Conservation (phyloP, 2,888 invertebrate genomes). For the Meloe dianella region DNA sequence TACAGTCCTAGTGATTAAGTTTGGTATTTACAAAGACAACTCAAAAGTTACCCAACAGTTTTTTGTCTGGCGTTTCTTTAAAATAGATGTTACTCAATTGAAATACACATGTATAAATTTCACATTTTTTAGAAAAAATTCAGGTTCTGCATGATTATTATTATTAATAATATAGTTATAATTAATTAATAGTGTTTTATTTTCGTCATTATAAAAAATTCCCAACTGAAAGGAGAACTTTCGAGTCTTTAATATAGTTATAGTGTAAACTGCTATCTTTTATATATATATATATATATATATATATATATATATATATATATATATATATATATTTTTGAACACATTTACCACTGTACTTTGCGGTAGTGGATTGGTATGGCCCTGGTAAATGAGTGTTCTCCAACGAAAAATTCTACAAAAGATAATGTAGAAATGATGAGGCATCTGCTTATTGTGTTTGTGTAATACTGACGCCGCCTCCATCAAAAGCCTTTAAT, state of each 20-base stretch:
- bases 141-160: background rate
- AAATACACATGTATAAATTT: background rate
- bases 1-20: slow-evolving; percentile 44
- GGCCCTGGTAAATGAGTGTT: slow-evolving; percentile 38
- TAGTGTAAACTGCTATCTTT: slow-evolving; percentile 31
- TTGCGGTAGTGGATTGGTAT: slow-evolving; percentile 40
- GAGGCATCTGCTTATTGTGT: slow-evolving; percentile 7
- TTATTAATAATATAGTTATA: background rate
- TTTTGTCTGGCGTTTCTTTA: background rate
- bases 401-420: slow-evolving; percentile 14
- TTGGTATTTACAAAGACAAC: slow-evolving; percentile 44
- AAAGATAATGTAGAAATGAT: background rate
- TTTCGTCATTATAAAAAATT: background rate
- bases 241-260: slow-evolving; percentile 24
- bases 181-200: background rate
- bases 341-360: slow-evolving; percentile 46
- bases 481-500: background rate
- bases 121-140: background rate
- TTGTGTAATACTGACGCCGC: slow-evolving; percentile 14
- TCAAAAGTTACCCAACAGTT: slow-evolving; percentile 40
- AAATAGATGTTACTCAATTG: background rate
- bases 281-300: background rate
- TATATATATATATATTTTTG: slow-evolving; percentile 28
- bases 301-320: slow-evolving; percentile 20
- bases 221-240: slow-evolving; percentile 24